A percentile compares a stretch with the other conserved stretches of the same genome.
phyloP scores from a whole-genome alignment of 2,797 vertebrate species.

The Eupleurogrammus muticus region DNA sequence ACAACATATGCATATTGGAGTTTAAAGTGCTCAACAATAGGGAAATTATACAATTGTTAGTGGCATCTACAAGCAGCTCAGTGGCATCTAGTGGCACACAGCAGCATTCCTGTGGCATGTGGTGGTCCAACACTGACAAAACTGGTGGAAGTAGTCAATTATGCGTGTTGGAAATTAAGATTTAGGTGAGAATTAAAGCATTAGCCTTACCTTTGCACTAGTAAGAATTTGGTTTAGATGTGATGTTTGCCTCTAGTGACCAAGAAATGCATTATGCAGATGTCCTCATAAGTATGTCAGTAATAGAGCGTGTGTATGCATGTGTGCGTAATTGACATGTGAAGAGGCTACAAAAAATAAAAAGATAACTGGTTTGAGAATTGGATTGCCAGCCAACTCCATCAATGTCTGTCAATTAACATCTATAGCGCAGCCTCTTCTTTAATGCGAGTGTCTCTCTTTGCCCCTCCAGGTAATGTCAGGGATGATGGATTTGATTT shows the following conservation, averaged over 20 bases:
- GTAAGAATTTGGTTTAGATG: not conserved
- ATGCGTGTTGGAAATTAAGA: not conserved
- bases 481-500: conserved; percentile 61
- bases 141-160: too few species aligned
- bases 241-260: not conserved
- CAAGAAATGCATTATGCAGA: not conserved
- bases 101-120: too few species aligned
- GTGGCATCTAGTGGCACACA: too few species aligned
- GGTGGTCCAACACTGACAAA: too few species aligned
- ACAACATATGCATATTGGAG: too few species aligned
- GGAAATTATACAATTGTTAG: too few species aligned
- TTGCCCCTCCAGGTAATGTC: conserved; percentile 44
- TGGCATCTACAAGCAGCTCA: too few species aligned
- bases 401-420: conserved; percentile 65
- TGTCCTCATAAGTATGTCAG: not conserved
- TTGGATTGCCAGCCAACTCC: conserved; percentile 40
- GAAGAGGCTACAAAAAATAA: conserved; percentile 27
- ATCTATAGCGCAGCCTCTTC: conserved; percentile 34
- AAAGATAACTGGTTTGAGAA: conserved; percentile 25
- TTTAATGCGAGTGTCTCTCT: conserved; percentile 52
- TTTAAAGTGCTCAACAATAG: too few species aligned
- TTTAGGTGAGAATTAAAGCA: not conserved
- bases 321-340: conserved; percentile 2
- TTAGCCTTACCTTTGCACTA: not conserved
- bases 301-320: not conserved